Evolutionary conservation across 1,140 invertebrate genomes (phyloP), one percentile per base, ranked within the genome.

Genomic region (Saccostrea echinata): DNA sequence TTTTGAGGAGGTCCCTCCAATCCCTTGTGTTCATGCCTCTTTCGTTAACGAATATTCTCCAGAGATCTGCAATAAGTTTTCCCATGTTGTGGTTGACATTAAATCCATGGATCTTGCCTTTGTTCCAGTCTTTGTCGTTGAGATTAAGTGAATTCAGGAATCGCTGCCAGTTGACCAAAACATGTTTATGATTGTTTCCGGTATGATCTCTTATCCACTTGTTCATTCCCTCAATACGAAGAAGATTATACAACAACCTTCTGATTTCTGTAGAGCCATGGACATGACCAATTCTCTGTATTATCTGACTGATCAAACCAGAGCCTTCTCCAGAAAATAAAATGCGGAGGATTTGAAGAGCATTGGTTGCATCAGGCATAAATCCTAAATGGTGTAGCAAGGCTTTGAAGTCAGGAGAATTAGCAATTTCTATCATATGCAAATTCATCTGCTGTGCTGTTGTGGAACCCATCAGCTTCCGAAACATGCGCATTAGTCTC

Each of bases 361-460:
- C 88, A 30, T 86, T 89, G 9, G 88, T 71, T 8, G 88, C 81
- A 53, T 89, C 61, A 2, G 88, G 88, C n/a, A 89, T 84, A 86
- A 89, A 89, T n/a, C 88, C 88, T 52, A 89, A 55, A 43, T 89
- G 88, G 85, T 89, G 87, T 3, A 89, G 53, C 9, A 89, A 71
- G 33, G 84, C 86, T 52, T 86, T 84, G 52, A 89, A 89, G 53
- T 89, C 88, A 11, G 84, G 68, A 13, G 88, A 89, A 51, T 87
- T 85, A 3, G 88, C 88, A 27, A 89, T 84, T 35, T 89, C 71
- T 51, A 86, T 81, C 88, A 89, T 89, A 30, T 52, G 81, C 16
- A 52, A 43, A 53, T 89, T 68, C 86, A 89, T 87, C 76, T 89
- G 68, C 24, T 68, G 27, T 87, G 87, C 88, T 24, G 86, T 83